Evolutionary conservation across 2,113 vertebrate species (phyloP), one percentile per base, ranked within the genome.

Genomic region (Tetraodon nigroviridis): DNA sequence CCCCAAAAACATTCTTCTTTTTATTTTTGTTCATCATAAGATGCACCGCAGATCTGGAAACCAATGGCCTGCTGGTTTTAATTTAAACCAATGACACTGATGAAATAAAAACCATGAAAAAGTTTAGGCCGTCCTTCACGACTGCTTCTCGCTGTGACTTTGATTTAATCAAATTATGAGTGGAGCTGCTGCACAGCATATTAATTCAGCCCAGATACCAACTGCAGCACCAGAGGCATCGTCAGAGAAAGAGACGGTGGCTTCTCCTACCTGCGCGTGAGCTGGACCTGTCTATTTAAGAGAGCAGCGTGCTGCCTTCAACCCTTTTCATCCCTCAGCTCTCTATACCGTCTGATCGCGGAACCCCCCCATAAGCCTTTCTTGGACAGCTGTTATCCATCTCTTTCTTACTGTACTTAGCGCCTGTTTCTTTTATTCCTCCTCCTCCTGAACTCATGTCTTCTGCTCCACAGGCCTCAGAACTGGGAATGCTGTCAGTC

Each of bases 401-500:
- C 61, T 59, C 50, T 51, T 7, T 46, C 44, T 64, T 42, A 20
- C 61, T 45, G 20, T 47, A 50, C 18, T 50, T 76, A 12, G 53
- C 22, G 15, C 13, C 55, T 64, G 4, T 29, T 10, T 44, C 54
- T 64, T 6, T 51, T 47, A 55, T 51, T 2, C 61, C 61, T 59
- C 58, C 18, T 42, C 55, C 51, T 73, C 18, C 58, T 57, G 66
- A 45, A 49, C 61, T 64, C 52, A 66, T 76, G 7, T 80, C 51
- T 83, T 73, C 82, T 75, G 69, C 58, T 77, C 80, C 86, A 41
- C 92, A 99, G 95, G 97, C 95, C 52, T 96, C 94, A 49, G 95
- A 97, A 75, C 91, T 99, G 84, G 97, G 95, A 62, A 99, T 99
- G 97, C 93, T 94, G 51, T 97, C 97, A 15, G 91, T 94, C 82